Base-by-base conservation (phyloP, 2,797 vertebrate genomes). In the Botia almorhae region DNA sequence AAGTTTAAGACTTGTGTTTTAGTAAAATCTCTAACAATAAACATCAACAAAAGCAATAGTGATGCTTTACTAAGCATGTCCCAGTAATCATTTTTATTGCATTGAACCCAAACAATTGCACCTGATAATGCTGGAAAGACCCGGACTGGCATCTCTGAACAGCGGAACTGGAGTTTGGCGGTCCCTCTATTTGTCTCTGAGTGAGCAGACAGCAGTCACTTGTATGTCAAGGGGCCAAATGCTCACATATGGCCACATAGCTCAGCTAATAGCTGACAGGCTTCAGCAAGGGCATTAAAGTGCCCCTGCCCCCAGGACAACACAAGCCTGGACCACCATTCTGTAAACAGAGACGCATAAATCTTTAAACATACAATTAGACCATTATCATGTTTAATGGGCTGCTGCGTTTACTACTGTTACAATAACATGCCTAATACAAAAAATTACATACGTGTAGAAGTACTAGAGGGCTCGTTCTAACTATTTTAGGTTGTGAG, bases 221-320 rank as follows among this genome's bases (percentile, higher is more conserved):
- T 14, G 56, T 69, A 58, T 78, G 80, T 84, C 80, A 78, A 72
- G 69, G 86, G 88, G 88, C 26, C 76, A 91, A 90, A 84, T 88
- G 89, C 83, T 89, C 88, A 90, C 90, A 91, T 87, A 91, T 92
- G 90, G 86, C 81, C 67, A 56, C 88, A 91, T 90, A 84, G 65
- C 75, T 87, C 2, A 16, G 69, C 84, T 91, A 91, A 92, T 92
- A 88, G 91, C 84, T 90, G 90, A 90, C 91, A 91, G 90, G 82
- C 91, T 88, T 87, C 81, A 70, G 53, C 63, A 50, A 81, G 83
- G 65, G 71, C 64, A 75, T 82, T 86, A 76, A 83, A 85, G 50
- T 82, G 87, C 89, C 88, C 69, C 69, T 75, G 65, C 51, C 48
- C 60, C 71, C 48, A 79, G 72, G 46, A 53, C 77, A 72, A 74